Evolutionary conservation across 2,113 vertebrate species (phyloP), one percentile per base, ranked within the genome.

Genomic region (Pelusios castaneus): DNA sequence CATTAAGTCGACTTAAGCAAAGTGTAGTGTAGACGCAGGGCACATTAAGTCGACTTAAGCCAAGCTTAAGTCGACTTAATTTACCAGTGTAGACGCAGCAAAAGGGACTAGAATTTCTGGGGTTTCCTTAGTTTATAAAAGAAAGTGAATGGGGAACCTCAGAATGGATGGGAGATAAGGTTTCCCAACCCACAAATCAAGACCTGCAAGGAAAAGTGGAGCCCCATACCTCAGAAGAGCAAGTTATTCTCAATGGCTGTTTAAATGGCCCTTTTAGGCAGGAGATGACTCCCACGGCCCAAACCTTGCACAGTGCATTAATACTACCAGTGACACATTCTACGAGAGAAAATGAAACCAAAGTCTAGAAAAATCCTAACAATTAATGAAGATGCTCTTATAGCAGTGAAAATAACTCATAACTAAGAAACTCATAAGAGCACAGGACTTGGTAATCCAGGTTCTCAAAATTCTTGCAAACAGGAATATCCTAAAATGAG

Each of bases 171-270:
- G 7, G 12, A 67, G 13, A 10, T 52, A 81, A 83, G 5, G 1
- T 83, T 3, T 47, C 12, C 82, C 38, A 52, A 52, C 14, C 51
- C 51, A 52, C 51, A 52, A 29, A 56, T 56, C 55, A 56, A 56
- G 14, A 43, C 9, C 29, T 58, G 7, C 10, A 3, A 73, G 84
- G 19, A 7, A 89, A 82, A 1, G 0, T 38, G 19, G 38, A 76
- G 90, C 55, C 43, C 56, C 24, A 12, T 38, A 54, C 4, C 2
- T n/a, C 38, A 49, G 55, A 4, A 4, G 8, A 78, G 60, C 34
- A 31, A 85, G 75, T 2, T 4, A 45, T 24, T 9, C 4, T n/a
- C 10, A 80, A 17, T 19, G 91, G 14, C 27, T 19, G 56, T 4
- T 1, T 85, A 25, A 87, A 2, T 34, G 58, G 34, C 85, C 56